Evolutionary conservation across 2,888 invertebrate genomes (phyloP).

Genomic region (Pyrrhia umbra): DNA sequence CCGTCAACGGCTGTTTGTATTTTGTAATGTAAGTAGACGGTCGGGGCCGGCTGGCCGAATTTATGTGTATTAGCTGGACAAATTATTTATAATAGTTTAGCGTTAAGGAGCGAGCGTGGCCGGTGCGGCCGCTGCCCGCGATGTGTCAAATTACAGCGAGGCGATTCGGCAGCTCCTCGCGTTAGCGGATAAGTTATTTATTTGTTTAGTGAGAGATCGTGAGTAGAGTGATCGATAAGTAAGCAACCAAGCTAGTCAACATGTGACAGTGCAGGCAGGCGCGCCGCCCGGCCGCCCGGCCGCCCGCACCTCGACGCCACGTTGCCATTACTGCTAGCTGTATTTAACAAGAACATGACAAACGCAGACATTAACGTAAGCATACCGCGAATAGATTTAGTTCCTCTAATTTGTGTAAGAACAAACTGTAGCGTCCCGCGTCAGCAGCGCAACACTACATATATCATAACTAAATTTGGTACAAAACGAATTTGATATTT

Average conservation of each 20-base stretch:
- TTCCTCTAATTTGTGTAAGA: conserved; percentile 68
- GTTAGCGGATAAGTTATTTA: conserved; percentile 86
- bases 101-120: conserved; percentile 68
- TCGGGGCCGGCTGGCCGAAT: conserved; percentile 73
- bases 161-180: conserved; percentile 75
- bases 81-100: conserved; percentile 84
- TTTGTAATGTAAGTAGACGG: conserved; percentile 74
- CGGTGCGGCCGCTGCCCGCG: conserved; percentile 63
- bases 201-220: conserved; percentile 86
- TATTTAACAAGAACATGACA: conserved; percentile 73
- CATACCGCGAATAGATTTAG: conserved; percentile 69
- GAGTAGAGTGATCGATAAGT: conserved; percentile 81
- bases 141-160: conserved; percentile 81
- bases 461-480: conserved; percentile 79
- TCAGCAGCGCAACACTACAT: conserved; percentile 45
- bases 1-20: conserved; percentile 65
- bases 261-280: conserved; percentile 75
- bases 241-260: conserved; percentile 89
- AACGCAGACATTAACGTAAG: conserved; percentile 67
- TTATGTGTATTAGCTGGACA: conserved; percentile 85
- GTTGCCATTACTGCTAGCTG: conserved; percentile 85
- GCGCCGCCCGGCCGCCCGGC: conserved; percentile 50
- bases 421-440: conserved; percentile 53
- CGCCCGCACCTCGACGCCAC: conserved; percentile 73
- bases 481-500: conserved; percentile 85